These are phyloP conservation scores for Rhynchophorus ferrugineus DNA, from an alignment of 1,140 invertebrate genomes.

Conservation along the genomic window DNA sequence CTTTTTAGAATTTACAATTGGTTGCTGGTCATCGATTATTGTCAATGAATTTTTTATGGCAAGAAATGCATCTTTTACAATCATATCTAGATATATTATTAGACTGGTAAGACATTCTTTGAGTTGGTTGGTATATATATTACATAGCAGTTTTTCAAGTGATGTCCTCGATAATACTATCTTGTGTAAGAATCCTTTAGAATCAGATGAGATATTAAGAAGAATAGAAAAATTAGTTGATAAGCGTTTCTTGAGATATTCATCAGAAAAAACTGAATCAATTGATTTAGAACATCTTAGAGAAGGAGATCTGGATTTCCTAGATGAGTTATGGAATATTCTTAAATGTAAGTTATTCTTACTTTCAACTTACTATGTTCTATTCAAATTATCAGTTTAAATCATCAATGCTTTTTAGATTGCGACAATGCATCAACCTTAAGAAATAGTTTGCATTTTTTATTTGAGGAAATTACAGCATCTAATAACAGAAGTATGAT, in stretches of 20 bases:
- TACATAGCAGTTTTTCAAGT: not conserved
- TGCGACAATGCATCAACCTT: conserved; percentile 18
- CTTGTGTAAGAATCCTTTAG: conserved; percentile 11
- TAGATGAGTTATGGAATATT: conserved; percentile 24
- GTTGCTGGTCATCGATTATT: conserved; percentile 18
- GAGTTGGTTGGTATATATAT: not conserved
- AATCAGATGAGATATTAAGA: conserved; percentile 13
- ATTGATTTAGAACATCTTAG: conserved; percentile 20
- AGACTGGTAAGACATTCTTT: not conserved
- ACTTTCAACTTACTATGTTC: not conserved
- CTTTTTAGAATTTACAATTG: conserved; percentile 19
- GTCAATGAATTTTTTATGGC: conserved; percentile 13
- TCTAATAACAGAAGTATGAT: not conserved
- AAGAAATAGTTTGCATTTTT: conserved; percentile 19
- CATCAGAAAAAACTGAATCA: not conserved
- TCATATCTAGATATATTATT: conserved; percentile 10
- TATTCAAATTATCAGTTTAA: not conserved
- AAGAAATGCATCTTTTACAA: conserved; percentile 17
- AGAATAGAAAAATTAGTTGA: conserved; percentile 14
- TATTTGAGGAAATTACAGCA: conserved; percentile 22
- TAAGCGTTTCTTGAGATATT: conserved; percentile 4
- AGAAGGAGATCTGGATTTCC: conserved; percentile 10
- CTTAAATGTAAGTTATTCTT: conserved; percentile 17
- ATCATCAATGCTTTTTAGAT: conserved; percentile 10
- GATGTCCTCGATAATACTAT: no score